Evolutionary conservation across 2,888 invertebrate genomes (phyloP).

Genomic region (Scrobipalpa costella): DNA sequence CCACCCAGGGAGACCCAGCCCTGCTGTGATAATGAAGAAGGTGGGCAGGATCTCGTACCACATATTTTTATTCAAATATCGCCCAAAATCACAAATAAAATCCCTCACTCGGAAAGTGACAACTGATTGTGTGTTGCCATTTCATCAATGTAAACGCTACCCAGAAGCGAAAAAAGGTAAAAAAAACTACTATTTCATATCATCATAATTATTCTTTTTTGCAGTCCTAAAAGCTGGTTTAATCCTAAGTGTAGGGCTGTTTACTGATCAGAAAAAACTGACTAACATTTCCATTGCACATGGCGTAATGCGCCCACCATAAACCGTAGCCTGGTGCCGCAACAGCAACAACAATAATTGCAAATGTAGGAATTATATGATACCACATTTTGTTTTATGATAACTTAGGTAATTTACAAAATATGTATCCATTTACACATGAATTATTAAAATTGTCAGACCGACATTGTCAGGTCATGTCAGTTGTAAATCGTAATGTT

Average conservation of each 20-base stretch:
- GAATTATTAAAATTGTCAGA: too few species aligned
- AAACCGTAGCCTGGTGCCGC: slow-evolving; percentile 45
- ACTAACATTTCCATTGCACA: slow-evolving; percentile 56
- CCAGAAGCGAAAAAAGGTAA: slow-evolving; percentile 20
- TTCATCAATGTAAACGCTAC: slow-evolving; percentile 33
- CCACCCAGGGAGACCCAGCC: slow-evolving; percentile 82
- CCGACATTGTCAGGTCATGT: too few species aligned
- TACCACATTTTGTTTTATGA: slow-evolving; percentile 53
- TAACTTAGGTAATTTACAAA: neutral
- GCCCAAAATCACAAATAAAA: slow-evolving; percentile 37
- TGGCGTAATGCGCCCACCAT: slow-evolving; percentile 50
- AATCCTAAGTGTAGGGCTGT: too few species aligned
- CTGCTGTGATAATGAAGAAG: slow-evolving; percentile 81
- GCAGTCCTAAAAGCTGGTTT: too few species aligned
- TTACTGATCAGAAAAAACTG: neutral
- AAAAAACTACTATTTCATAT: neutral
- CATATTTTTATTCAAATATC: slow-evolving; percentile 65
- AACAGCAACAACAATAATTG: slow-evolving; percentile 41
- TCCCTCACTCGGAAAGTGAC: slow-evolving; percentile 34
- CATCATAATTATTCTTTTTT: too few species aligned
- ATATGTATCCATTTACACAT: too few species aligned
- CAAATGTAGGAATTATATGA: slow-evolving; percentile 45
- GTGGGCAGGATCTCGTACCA: slow-evolving; percentile 88
- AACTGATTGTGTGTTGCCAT: slow-evolving; percentile 45
- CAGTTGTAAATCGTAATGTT: too few species aligned